These are phyloP conservation scores for Euplagia quadripunctaria DNA, from an alignment of 2,888 invertebrate genomes.

Conservation along the genomic window DNA sequence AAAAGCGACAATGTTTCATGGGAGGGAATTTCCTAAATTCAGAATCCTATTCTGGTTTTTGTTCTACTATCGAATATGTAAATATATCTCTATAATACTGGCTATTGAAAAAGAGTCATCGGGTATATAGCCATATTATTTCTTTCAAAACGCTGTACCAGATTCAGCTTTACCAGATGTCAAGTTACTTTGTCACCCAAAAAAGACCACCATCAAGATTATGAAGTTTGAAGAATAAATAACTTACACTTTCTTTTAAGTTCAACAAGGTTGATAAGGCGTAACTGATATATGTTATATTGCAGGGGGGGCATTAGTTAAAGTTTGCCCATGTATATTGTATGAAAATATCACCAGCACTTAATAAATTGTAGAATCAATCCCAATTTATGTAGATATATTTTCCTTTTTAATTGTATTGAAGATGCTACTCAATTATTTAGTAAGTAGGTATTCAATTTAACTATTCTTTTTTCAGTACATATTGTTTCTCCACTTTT, in stretches of 20 bases:
- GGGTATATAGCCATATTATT: background rate
- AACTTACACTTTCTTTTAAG: background rate
- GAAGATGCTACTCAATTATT: background rate
- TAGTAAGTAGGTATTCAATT: background rate
- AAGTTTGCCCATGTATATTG: background rate
- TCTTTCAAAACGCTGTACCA: background rate
- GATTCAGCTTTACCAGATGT: background rate
- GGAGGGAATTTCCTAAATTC: no score
- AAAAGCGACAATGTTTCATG: background rate
- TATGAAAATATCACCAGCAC: background rate
- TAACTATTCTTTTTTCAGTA: constrained; percentile 20
- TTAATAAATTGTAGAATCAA: no score
- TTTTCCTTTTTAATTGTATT: background rate
- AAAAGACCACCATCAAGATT: background rate
- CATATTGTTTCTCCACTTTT: constrained; percentile 54
- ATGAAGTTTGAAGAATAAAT: background rate
- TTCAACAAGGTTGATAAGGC: no score
- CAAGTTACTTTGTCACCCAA: no score
- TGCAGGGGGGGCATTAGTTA: background rate
- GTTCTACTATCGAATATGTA: no score
- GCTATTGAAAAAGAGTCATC: background rate
- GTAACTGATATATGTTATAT: no score
- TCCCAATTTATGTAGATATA: no score
- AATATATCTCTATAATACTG: no score
- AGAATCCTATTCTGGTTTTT: no score